Conservation (phyloP, 2,888 invertebrate genomes). For the Malthinus flaveolus region DNA sequence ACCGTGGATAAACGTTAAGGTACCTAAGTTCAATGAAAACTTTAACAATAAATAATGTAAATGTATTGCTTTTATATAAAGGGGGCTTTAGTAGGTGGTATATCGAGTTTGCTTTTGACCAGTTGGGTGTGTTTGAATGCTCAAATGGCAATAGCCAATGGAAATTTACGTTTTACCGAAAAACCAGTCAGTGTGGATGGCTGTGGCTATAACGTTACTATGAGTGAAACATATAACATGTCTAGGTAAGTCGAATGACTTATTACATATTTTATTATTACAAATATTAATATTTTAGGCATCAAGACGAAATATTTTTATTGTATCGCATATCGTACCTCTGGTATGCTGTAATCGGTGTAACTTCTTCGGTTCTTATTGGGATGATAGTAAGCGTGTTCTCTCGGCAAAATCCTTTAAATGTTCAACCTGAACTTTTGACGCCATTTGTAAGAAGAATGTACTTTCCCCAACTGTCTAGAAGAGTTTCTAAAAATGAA, state of each 20-base stretch:
- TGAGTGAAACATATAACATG: no score
- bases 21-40: conserved; percentile 32
- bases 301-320: no score
- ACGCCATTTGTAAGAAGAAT: no score
- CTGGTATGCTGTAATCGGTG: no score
- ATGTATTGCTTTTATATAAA: conserved; percentile 56
- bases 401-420: no score
- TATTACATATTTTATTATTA: background rate
- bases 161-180: conserved; percentile 64
- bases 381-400: no score
- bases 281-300: conserved; percentile 8
- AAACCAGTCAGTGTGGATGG: conserved; percentile 66
- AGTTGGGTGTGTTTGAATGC: conserved; percentile 70
- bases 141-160: conserved; percentile 67
- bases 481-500: no score
- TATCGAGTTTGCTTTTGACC: conserved; percentile 64
- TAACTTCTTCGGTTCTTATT: no score
- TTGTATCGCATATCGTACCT: no score
- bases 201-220: conserved; percentile 65
- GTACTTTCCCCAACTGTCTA: no score
- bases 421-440: no score
- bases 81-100: conserved; percentile 72
- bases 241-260: conserved; percentile 28
- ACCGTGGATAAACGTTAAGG: conserved; percentile 66
- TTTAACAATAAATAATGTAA: conserved; percentile 38